Evolutionary conservation across 1,140 invertebrate species (phyloP), one percentile per base, ranked within the genome.

Genomic region (Drosophila sturtevanti): DNA sequence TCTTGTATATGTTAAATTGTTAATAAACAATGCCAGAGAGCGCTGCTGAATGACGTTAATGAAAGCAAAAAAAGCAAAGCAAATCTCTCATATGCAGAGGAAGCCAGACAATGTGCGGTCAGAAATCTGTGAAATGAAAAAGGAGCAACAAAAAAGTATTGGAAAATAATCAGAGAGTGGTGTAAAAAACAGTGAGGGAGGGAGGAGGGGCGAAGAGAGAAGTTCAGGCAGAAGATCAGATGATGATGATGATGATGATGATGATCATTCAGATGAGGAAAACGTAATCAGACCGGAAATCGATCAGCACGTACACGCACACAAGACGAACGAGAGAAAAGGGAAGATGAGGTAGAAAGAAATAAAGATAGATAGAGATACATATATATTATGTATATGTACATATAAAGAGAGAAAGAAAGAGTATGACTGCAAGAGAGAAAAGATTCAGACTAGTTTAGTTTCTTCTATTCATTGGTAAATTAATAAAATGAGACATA

Each of bases 201-300:
- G 51, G 41, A 24, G 63, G 71, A 24, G 35, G 41, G 63, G 27
- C 34, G 34, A 59, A 52, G 38, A 37, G 14, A n/a, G n/a, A n/a
- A n/a, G n/a, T n/a, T n/a, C 16, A 41, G 27, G 37, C 31, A 75
- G 51, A 48, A 60, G 72, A 78, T 52, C 56, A 77, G 59, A 79
- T 60, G 77, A 77, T 77, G 82, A 82, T 79, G 61, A 62, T 72
- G 74, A 86, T 60, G 77, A 77, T 77, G 82, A 82, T 79, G 61
- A 62, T 72, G 74, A 86, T n/a, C n/a, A n/a, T n/a, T 72, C 70
- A 87, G 81, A 81, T 38, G 58, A 60, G 34, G 21, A 31, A 12
- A 89, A 80, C 77, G 76, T 82, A 90, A 91, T 89, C 77, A 87
- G 89, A 91, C 89, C 89, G 89, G 89, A 91, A 91, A 91, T 91